phyloP scores from a whole-genome alignment of 2,113 vertebrate genomes.

The Paramormyrops kingsleyae region DNA sequence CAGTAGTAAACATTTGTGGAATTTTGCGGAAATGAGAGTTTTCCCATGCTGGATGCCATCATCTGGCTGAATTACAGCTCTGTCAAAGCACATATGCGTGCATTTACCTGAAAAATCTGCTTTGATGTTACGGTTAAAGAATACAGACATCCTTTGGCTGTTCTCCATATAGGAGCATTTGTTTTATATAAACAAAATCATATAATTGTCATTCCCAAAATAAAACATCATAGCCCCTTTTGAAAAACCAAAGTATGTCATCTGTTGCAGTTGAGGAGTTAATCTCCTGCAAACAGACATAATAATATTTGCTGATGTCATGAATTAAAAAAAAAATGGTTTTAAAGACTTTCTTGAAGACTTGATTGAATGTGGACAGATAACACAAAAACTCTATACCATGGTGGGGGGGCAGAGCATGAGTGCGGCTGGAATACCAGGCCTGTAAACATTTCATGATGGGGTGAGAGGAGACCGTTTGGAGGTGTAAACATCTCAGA shows the following conservation, averaged over 20 bases:
- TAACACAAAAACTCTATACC: not conserved
- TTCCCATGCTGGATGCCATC: not conserved
- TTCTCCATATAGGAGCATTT: not conserved
- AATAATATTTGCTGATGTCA: not conserved
- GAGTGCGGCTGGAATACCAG: not conserved
- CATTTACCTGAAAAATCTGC: not conserved
- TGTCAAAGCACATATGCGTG: not conserved
- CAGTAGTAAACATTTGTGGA: not conserved
- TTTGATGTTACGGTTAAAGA: not conserved
- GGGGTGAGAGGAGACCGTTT: not conserved
- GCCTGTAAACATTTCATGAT: not conserved
- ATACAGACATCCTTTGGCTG: not conserved
- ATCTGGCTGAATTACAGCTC: not conserved
- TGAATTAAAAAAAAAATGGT: not conserved
- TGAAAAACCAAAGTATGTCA: not conserved
- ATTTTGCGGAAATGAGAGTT: not conserved
- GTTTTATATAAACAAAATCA: not conserved
- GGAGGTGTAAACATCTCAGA: not conserved
- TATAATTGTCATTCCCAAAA: not conserved
- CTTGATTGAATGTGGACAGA: not conserved
- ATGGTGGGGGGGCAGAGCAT: not conserved
- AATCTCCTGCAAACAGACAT: not conserved
- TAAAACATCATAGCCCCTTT: not conserved
- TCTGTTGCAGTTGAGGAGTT: not conserved
- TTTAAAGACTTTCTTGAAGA: not conserved